phyloP scores from a whole-genome alignment of 2,888 invertebrate species.

The Nezara viridula region DNA sequence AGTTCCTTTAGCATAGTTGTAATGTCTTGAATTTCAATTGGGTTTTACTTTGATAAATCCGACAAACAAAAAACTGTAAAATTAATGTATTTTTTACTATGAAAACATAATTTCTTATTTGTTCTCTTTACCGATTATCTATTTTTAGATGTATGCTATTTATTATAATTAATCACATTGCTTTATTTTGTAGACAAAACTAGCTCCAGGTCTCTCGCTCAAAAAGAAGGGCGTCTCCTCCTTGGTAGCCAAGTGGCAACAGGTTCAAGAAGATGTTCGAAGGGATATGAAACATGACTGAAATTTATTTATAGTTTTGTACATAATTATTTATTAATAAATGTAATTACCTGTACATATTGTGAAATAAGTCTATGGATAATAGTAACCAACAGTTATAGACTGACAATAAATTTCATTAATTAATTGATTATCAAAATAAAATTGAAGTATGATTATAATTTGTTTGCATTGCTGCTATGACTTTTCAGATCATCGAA shows the following conservation, averaged over 20 bases:
- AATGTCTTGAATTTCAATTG: no score
- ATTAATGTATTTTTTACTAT: no score
- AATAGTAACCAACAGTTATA: neutral
- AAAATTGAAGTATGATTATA: neutral
- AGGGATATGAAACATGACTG: conserved; percentile 63
- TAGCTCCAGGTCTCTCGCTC: conserved; percentile 74
- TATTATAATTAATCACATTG: no score
- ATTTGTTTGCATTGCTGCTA: neutral
- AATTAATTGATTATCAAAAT: neutral
- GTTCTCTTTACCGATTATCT: no score
- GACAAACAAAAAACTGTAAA: no score
- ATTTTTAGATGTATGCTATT: no score
- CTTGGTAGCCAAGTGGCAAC: conserved; percentile 81
- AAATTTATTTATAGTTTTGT: conserved; percentile 45
- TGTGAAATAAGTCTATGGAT: neutral
- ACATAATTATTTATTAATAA: conserved; percentile 52
- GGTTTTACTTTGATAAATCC: no score
- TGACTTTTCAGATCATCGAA: neutral
- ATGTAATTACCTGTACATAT: conserved; percentile 39
- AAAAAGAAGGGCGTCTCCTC: conserved; percentile 80
- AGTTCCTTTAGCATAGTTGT: no score
- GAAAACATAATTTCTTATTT: no score
- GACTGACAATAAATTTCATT: conserved; percentile 43
- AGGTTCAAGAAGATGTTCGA: conserved; percentile 71
- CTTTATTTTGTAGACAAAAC: conserved; percentile 71